phyloP scores from a whole-genome alignment of 2,888 invertebrate genomes.

The Phasia obesa region DNA sequence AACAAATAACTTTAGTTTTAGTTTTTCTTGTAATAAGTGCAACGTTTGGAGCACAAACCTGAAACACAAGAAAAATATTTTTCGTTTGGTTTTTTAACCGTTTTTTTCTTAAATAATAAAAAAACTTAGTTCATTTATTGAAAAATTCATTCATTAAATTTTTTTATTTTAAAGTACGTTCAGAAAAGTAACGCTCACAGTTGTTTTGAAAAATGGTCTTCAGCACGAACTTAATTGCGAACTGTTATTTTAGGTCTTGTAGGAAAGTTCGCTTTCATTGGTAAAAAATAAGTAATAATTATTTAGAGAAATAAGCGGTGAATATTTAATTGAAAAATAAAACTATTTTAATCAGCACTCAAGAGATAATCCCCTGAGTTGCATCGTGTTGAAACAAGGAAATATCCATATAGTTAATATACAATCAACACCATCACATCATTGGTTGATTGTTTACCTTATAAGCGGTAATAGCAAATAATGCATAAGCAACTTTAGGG shows the following conservation, averaged over 20 bases:
- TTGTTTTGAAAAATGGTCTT: slow-evolving; percentile 67
- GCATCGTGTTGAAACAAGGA: too few relatives aligned
- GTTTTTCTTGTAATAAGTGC: slow-evolving; percentile 23
- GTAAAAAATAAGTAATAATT: slow-evolving; percentile 8
- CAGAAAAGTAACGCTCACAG: slow-evolving; percentile 35
- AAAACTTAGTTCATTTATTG: slow-evolving; percentile 27
- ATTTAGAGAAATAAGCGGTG: slow-evolving; percentile 18
- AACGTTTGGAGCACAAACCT: slow-evolving; percentile 54
- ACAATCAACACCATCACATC: too few relatives aligned
- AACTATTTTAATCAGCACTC: neutral
- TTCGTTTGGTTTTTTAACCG: neutral
- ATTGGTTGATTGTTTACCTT: too few relatives aligned
- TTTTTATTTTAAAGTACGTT: slow-evolving; percentile 24
- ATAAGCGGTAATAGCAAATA: too few relatives aligned
- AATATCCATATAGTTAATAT: too few relatives aligned
- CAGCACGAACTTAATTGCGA: slow-evolving; percentile 63
- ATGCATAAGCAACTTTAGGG: too few relatives aligned
- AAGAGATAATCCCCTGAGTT: too few relatives aligned
- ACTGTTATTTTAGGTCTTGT: slow-evolving; percentile 13
- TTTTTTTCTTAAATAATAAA: neutral
- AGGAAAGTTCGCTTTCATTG: slow-evolving; percentile 33
- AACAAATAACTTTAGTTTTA: slow-evolving; percentile 57
- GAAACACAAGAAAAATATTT: slow-evolving; percentile 34
- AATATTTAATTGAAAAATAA: slow-evolving; percentile 55
- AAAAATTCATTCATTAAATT: slow-evolving; percentile 46